Base-by-base conservation (phyloP, 2,797 vertebrate species). In the Acanthurus tractus region DNA sequence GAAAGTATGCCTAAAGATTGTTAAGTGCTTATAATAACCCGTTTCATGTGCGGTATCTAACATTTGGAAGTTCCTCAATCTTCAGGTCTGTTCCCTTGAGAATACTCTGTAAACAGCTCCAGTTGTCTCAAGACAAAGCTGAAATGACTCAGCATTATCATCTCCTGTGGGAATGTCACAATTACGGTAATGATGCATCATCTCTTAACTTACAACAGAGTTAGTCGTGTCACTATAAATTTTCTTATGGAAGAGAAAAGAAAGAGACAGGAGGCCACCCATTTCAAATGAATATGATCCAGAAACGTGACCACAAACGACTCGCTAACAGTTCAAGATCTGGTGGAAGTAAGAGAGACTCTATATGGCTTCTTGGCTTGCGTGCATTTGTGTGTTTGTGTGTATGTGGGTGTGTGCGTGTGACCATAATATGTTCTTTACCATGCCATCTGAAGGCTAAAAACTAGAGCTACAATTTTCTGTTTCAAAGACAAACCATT, bases 191-290 rank as follows among this genome's bases (percentile, higher is more conserved):
- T 58, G 55, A 73, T 70, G 64, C 68, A 78, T 76, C 40, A 76
- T 59, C 36, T 48, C 45, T 57, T 78, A 22, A 70, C 64, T 71
- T 49, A 44, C 4, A 1, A 42, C 55, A 74, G 55, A 69, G 76
- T 83, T 82, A 55, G 64, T 67, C 2, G 0, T 74, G 63, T 71
- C 64, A 53, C 25, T 34, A 52, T 75, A 59, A 86, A 83, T 86
- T 57, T 70, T 77, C 22, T 45, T 38, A 25, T 59, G 68, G 20
- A 84, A 64, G 11, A 70, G 72, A 12, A 53, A 44, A 52, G 36
- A 73, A 53, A 52, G 46, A 70, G 53, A 78, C 61, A 56, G 58
- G 34, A 83, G 68, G 68, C 85, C 78, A 87, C 59, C 75, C 74
- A 79, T 77, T 55, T 76, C 50, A 64, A 64, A 79, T 36, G 29